Evolutionary conservation across 2,113 vertebrate species (phyloP), one percentile per base, ranked within the genome.

Genomic region (Pseudonaja textilis): DNA sequence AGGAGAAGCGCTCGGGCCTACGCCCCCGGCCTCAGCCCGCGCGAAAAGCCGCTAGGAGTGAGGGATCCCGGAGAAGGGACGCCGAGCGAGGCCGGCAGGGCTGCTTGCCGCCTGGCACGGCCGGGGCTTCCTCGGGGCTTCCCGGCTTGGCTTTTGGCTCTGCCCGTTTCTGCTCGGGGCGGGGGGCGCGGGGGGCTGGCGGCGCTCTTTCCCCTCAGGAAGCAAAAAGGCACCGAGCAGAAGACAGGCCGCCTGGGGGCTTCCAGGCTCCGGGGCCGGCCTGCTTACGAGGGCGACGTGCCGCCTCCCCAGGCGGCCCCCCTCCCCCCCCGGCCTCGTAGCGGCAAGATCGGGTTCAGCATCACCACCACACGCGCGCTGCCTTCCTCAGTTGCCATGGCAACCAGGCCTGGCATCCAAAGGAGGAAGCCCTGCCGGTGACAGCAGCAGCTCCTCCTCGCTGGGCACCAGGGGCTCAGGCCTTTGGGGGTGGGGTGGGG

Each of bases 381-480:
- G 57, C 42, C 11, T 45, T 88, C n/a, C 87, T 56, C 55, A 50
- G 59, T 89, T 96, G 57, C 90, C 93, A 94, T 92, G 87, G 91
- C 90, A 96, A 96, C 86, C 61, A 87, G 94, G 85, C 59, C 85
- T 91, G 93, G 93, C 20, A 81, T 81, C 69, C n/a, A 8, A 39
- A 3, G n/a, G 4, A 16, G n/a, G 29, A 0, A 6, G 4, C 25
- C 25, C 56, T 55, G 54, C 14, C 0, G 5, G 25, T 3, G 9
- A 11, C 59, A 29, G 64, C 14, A 16, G n/a, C 14, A 2, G 64
- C 29, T n/a, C 29, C 61, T 29, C 1, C 0, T n/a, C 4, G 0
- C 61, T 64, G 10, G 61, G 26, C 26, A 4, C 4, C 26, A 4
- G 11, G 10, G 29, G 61, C 12, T 69, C 11, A 5, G 59, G 26